phyloP scores from a whole-genome alignment of 2,113 vertebrate species.

The Solenodon paradoxus region DNA sequence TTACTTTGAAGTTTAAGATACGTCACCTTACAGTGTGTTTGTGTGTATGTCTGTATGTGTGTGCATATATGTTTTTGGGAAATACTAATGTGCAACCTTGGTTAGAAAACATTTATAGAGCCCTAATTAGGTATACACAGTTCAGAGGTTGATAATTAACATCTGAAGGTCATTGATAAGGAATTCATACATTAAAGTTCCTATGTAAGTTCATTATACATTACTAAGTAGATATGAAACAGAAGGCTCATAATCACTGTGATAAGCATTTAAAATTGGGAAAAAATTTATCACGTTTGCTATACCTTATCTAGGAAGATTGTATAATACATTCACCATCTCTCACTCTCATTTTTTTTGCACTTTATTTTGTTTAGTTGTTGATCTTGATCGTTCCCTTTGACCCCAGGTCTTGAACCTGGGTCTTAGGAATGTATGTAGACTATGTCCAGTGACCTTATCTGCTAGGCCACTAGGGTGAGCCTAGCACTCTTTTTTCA shows the following conservation, averaged over 20 bases:
- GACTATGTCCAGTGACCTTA: too few species aligned
- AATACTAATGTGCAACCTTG: background rate
- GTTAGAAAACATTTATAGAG: background rate
- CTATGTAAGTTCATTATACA: background rate
- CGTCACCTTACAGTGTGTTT: background rate
- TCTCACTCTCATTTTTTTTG: too few species aligned
- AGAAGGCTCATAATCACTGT: background rate
- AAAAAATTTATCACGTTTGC: background rate
- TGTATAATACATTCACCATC: background rate
- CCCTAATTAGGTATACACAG: slow-evolving; percentile 1
- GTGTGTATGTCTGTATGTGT: background rate
- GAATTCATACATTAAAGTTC: background rate
- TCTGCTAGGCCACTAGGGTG: too few species aligned
- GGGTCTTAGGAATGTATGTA: too few species aligned
- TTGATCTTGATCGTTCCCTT: too few species aligned
- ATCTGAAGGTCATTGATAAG: background rate
- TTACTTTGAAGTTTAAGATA: background rate
- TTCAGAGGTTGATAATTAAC: background rate
- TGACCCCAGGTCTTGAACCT: too few species aligned
- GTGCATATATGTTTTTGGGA: background rate
- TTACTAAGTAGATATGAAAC: background rate
- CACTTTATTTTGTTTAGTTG: too few species aligned
- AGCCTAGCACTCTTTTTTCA: too few species aligned
- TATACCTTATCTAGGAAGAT: background rate
- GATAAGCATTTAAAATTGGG: background rate